phyloP scores from a whole-genome alignment of 2,888 invertebrate species.

The Dasysyrphus tricinctus region DNA sequence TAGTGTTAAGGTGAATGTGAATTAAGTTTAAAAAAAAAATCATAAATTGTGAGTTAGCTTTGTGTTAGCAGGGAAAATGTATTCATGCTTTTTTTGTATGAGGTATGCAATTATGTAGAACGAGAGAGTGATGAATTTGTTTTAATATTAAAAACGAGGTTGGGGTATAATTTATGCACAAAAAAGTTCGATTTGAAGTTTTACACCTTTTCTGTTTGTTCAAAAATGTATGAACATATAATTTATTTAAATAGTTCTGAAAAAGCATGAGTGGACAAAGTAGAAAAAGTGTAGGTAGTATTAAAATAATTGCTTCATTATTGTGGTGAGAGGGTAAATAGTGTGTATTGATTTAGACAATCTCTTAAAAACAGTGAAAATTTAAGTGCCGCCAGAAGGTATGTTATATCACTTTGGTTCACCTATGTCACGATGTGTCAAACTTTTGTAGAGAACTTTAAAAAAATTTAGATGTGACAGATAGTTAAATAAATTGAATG shows the following conservation, averaged over 20 bases:
- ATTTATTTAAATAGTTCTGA: too few species aligned
- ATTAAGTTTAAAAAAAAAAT: not conserved
- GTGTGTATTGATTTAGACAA: too few species aligned
- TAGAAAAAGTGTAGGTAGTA: not conserved
- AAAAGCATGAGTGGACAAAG: not conserved
- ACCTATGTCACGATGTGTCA: too few species aligned
- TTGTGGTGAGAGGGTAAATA: not conserved
- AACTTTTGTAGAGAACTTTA: too few species aligned
- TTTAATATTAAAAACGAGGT: not conserved
- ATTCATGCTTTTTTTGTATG: conserved; percentile 9
- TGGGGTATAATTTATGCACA: not conserved
- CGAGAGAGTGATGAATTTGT: not conserved
- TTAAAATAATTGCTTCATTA: not conserved
- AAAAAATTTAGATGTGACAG: too few species aligned
- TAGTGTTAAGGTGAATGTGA: conserved; percentile 13
- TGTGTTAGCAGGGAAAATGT: not conserved
- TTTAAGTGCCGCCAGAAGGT: too few species aligned
- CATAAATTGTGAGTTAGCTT: not conserved
- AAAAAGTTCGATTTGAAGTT: not conserved
- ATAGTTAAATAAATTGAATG: too few species aligned
- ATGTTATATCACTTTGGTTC: too few species aligned
- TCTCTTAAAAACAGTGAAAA: too few species aligned
- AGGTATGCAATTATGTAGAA: not conserved
- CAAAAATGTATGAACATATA: too few species aligned
- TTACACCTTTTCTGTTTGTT: not conserved